phyloP scores from a whole-genome alignment of 2,113 vertebrate genomes.

The Benitochromis conjunctus region DNA sequence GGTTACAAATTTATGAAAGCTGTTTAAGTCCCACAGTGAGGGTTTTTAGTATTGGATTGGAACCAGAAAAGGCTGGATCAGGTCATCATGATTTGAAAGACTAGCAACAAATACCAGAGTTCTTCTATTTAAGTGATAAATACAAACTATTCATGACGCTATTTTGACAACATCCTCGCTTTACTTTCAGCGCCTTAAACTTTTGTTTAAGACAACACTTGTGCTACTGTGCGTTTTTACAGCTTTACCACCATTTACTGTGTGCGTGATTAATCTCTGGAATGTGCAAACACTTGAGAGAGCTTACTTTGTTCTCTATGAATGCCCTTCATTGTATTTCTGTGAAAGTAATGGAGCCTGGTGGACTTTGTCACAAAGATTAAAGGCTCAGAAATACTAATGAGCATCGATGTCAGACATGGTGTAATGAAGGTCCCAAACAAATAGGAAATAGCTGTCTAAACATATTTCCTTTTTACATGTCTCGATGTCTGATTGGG shows the following conservation, averaged over 20 bases:
- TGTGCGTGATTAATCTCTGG: slow-evolving; percentile 1
- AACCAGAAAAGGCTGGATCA: background rate
- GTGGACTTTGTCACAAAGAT: slow-evolving; percentile 43
- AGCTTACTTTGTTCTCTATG: background rate
- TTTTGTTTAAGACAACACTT: background rate
- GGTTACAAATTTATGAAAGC: background rate
- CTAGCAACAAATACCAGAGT: background rate
- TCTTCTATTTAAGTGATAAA: background rate
- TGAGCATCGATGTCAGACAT: slow-evolving; percentile 10
- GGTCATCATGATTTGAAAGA: background rate
- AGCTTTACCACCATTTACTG: background rate
- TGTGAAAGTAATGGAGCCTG: background rate
- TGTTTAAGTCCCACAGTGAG: background rate
- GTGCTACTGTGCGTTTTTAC: background rate
- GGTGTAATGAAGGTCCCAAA: background rate
- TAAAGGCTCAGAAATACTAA: slow-evolving; percentile 48
- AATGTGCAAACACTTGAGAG: background rate
- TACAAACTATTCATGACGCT: background rate
- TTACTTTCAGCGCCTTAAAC: background rate
- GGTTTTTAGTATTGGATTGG: too few species aligned
- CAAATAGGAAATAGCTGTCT: background rate
- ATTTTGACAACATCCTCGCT: background rate
- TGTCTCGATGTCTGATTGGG: background rate
- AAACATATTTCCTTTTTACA: background rate
- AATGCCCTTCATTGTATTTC: slow-evolving; percentile 27